Base-by-base conservation (phyloP, 2,888 invertebrate genomes). In the Piscicola geometra region DNA sequence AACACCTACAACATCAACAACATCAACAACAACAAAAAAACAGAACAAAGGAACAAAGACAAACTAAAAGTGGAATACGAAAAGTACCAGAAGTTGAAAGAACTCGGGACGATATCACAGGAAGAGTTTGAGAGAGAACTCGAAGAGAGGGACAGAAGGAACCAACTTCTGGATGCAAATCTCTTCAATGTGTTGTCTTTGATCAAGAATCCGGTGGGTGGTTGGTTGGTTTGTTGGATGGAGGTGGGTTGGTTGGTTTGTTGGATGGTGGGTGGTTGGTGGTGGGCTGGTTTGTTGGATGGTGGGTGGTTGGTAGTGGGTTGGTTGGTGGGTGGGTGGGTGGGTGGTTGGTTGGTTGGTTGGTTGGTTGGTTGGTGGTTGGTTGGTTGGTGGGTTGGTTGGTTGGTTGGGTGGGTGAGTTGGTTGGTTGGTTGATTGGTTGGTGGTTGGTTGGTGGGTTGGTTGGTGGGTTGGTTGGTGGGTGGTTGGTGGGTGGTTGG, bases 1-100 rank as follows among this genome's bases (percentile, higher is more conserved):
- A n/a, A 15, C 15, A 67, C 67, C 12, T 30, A 30, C 67, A 67
- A 3, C 12, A 12, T 28, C 32, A 67, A 12, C 12, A 3, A 67
- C 67, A 67, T 9, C 12, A 3, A 67, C 28, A 67, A 9, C 12
- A 32, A 67, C 67, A 9, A 5, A 56, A 3, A 67, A 12, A 33
- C 73, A 73, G 73, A 73, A 35, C 64, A 33, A 35, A 73, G 33
- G n/a, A 73, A 35, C 64, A 60, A 73, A 41, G 73, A 60, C 15
- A 73, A 73, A 25, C 33, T 73, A 41, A 60, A 60, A 60, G 64
- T 73, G 9, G 73, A 73, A 30, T 50, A 50, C n/a, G 73, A 73
- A 56, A 73, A 73, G 64, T 73, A 73, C 36, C 73, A 73, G 64
- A 28, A 32, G 15, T 36, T 73, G 25, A 60, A 35, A 30, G 73